These are phyloP conservation scores for Metopia argyrocephala DNA, from an alignment of 2,888 invertebrate genomes.

Conservation along the genomic window DNA sequence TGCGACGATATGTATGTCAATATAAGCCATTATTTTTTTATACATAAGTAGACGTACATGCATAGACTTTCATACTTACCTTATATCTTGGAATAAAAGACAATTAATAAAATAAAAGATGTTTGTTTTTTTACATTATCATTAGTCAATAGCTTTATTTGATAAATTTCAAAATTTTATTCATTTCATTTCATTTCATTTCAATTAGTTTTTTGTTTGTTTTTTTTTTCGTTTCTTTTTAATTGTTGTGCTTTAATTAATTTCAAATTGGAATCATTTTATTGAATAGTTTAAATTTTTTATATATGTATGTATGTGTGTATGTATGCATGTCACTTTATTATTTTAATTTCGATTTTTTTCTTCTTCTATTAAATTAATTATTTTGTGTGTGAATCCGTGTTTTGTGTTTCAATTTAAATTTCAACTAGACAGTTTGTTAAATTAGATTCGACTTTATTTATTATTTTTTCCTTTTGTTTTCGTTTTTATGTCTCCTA, in stretches of 20 bases:
- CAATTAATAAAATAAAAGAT: slow-evolving; percentile 9
- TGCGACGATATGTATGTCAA: too few relatives aligned
- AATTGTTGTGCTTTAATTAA: slow-evolving; percentile 67
- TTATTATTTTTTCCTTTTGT: slow-evolving; percentile 30
- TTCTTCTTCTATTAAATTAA: slow-evolving; percentile 42
- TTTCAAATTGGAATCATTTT: slow-evolving; percentile 66
- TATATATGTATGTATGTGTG: slow-evolving; percentile 65
- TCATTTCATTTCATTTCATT: too few relatives aligned
- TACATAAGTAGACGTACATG: too few relatives aligned
- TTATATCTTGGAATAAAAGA: slow-evolving; percentile 52
- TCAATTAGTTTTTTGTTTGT: slow-evolving; percentile 69
- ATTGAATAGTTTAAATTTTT: slow-evolving; percentile 26
- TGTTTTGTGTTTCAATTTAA: slow-evolving; percentile 64
- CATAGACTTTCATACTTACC: too few relatives aligned
- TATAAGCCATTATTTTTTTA: too few relatives aligned
- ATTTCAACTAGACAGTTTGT: slow-evolving; percentile 66
- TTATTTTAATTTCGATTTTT: slow-evolving; percentile 48
- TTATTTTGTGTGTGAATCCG: slow-evolving; percentile 49
- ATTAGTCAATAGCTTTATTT: slow-evolving; percentile 65
- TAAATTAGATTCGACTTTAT: slow-evolving; percentile 63
- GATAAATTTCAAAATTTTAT: slow-evolving; percentile 72
- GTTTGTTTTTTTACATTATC: slow-evolving; percentile 49
- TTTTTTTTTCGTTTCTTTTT: slow-evolving; percentile 58
- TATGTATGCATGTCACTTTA: slow-evolving; percentile 68
- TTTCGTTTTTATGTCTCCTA: slow-evolving; percentile 12